A percentile compares a stretch with the other conserved stretches of the same genome.
phyloP scores from a whole-genome alignment of 2,888 invertebrate species.

The Arenicola marina region DNA sequence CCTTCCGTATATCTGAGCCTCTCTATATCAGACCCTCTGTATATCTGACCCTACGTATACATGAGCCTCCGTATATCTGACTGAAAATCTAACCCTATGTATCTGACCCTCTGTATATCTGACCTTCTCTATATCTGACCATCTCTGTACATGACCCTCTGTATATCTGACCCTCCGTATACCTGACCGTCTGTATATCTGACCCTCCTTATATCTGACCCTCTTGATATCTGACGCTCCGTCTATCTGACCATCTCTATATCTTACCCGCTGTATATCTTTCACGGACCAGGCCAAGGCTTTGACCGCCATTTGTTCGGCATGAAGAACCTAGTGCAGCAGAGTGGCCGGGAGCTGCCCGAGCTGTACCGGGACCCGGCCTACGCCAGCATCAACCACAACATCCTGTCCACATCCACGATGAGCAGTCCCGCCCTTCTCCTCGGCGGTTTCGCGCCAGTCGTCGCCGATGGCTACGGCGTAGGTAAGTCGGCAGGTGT shows the following conservation, averaged over 20 bases:
- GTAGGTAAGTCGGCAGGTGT: slow-evolving; percentile 69
- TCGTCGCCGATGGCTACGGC: slow-evolving; percentile 86
- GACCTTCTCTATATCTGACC: too few relatives aligned
- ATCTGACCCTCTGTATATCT: too few relatives aligned
- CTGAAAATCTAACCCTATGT: too few relatives aligned
- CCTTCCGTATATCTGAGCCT: too few relatives aligned
- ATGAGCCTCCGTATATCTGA: too few relatives aligned
- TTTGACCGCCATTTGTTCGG: slow-evolving; percentile 96
- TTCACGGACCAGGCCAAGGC: slow-evolving; percentile 79
- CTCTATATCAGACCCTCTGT: too few relatives aligned
- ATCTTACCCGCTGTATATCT: neutral
- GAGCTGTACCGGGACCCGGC: slow-evolving; percentile 76
- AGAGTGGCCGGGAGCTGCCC: slow-evolving; percentile 64
- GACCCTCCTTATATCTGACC: too few relatives aligned
- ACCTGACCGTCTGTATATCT: too few relatives aligned
- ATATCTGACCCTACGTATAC: too few relatives aligned
- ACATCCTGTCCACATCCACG: slow-evolving; percentile 93
- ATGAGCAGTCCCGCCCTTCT: slow-evolving; percentile 82
- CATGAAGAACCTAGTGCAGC: slow-evolving; percentile 69
- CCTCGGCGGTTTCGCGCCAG: slow-evolving; percentile 92
- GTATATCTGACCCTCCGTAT: too few relatives aligned
- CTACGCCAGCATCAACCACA: slow-evolving; percentile 81
- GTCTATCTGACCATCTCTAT: neutral
- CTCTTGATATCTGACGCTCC: neutral
- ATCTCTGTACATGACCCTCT: too few relatives aligned